Percentiles rank a stretch among this genome's conserved stretches.
Conservation (phyloP, 2,113 vertebrate genomes). For the Panthera leo region DNA sequence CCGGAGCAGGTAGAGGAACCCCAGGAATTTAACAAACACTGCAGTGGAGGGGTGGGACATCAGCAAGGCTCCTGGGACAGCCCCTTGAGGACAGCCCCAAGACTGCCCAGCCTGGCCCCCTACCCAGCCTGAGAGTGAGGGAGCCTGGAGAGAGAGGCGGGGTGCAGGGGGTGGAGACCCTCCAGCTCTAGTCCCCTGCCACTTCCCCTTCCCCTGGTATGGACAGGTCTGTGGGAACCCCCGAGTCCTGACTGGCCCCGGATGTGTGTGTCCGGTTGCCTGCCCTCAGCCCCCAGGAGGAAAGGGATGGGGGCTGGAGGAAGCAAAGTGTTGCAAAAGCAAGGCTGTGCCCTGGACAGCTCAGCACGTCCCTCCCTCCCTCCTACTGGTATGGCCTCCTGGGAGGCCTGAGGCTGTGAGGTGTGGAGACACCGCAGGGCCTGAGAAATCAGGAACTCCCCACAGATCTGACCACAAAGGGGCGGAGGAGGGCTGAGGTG, state of each 20-base stretch:
- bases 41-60: neutral
- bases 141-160: neutral
- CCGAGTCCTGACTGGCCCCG: neutral
- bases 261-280: neutral
- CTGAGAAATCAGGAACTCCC: slow-evolving; percentile 55
- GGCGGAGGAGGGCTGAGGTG: neutral
- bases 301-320: neutral
- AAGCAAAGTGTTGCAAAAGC: slow-evolving; percentile 44
- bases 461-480: neutral
- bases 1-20: neutral
- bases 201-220: neutral
- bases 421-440: slow-evolving; percentile 18
- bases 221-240: slow-evolving; percentile 1
- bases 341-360: slow-evolving; percentile 13
- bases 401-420: slow-evolving; percentile 24
- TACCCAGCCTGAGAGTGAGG: neutral
- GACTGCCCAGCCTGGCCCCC: neutral
- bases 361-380: neutral
- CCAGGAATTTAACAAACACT: neutral
- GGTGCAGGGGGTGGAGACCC: neutral
- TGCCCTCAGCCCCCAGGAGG: neutral
- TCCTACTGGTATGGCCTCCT: neutral
- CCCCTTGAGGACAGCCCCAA: neutral
- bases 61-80: neutral
- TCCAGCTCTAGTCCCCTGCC: neutral